phyloP scores from a whole-genome alignment of 2,888 invertebrate species.

The Brachycybe producta region DNA sequence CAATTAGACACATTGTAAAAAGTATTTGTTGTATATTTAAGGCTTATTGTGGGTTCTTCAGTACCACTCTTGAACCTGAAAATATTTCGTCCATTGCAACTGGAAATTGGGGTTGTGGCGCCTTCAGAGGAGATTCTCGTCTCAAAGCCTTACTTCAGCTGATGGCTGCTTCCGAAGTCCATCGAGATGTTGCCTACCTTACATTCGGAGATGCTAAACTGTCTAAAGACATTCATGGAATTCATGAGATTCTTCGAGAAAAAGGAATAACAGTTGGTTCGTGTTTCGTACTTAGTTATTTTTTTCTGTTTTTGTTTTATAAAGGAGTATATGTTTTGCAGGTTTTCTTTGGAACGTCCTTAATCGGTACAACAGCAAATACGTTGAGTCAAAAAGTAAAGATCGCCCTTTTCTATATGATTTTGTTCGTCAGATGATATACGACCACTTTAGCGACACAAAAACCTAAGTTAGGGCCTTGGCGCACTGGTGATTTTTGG shows the following conservation, averaged over 20 bases:
- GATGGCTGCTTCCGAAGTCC: constrained; percentile 48
- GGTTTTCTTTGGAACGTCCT: too few species aligned
- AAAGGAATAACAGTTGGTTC: constrained; percentile 40
- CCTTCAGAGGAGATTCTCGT: constrained; percentile 45
- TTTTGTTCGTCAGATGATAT: too few species aligned
- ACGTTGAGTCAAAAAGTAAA: too few species aligned
- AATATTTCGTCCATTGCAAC: constrained; percentile 51
- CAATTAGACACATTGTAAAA: too few species aligned
- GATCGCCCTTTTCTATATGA: too few species aligned
- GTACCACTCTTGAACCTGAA: neutral
- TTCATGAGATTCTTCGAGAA: constrained; percentile 38
- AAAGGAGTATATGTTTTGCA: too few species aligned
- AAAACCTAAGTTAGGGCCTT: too few species aligned
- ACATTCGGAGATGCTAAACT: constrained; percentile 61
- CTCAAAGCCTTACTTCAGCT: constrained; percentile 65
- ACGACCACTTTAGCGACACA: too few species aligned
- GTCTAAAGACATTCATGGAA: constrained; percentile 48
- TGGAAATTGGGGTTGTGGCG: constrained; percentile 76
- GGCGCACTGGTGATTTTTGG: too few species aligned
- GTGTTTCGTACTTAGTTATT: constrained; percentile 1
- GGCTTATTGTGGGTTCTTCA: constrained; percentile 31
- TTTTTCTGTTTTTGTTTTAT: neutral
- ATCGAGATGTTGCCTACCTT: constrained; percentile 63
- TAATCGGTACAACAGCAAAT: too few species aligned
- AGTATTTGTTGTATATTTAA: constrained; percentile 18